Conservation (phyloP, 2,888 invertebrate species). For the Phaedon cochleariae region DNA sequence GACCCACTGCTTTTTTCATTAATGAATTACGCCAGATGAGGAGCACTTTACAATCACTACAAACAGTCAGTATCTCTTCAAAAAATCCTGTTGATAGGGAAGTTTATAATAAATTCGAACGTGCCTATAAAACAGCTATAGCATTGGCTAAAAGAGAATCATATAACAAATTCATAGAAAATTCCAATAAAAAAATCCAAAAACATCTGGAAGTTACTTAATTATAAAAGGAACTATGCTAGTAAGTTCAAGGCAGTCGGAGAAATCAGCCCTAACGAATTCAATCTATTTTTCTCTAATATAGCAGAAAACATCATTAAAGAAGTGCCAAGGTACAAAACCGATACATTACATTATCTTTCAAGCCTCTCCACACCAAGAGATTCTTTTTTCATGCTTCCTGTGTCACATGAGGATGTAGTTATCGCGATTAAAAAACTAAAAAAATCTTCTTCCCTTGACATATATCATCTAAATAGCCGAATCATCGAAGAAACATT, state of each 20-base stretch:
- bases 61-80: slow-evolving; percentile 7
- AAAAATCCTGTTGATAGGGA: slow-evolving; percentile 11
- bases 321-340: neutral
- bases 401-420: neutral
- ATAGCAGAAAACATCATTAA: too few species aligned
- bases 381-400: neutral
- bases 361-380: neutral
- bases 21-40: slow-evolving; percentile 9
- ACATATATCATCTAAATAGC: neutral
- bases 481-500: neutral
- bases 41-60: slow-evolving; percentile 3
- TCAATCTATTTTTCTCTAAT: too few species aligned
- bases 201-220: neutral
- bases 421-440: neutral
- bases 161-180: slow-evolving; percentile 12
- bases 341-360: neutral
- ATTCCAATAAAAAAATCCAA: slow-evolving; percentile 6
- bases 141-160: slow-evolving; percentile 1
- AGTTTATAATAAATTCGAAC: slow-evolving; percentile 6
- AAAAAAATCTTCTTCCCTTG: neutral
- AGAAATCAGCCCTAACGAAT: neutral
- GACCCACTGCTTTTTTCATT: slow-evolving; percentile 11
- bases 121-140: slow-evolving; percentile 2
- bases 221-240: slow-evolving; percentile 1
- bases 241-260: neutral